phyloP scores from a whole-genome alignment of 2,113 vertebrate species.

The Gambusia holbrooki region DNA sequence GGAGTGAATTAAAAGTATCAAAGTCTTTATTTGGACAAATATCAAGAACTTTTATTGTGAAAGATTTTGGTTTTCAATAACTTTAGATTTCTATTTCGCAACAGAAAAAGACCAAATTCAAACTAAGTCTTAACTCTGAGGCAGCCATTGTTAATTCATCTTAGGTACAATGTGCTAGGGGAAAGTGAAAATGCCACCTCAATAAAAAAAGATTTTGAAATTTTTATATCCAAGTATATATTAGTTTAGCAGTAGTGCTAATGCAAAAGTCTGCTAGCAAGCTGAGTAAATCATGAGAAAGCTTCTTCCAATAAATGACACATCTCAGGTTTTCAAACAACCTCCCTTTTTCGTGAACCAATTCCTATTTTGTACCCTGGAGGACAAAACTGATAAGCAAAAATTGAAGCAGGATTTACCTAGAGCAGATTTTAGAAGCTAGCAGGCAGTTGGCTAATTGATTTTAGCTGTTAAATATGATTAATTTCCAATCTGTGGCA shows the following conservation, averaged over 20 bases:
- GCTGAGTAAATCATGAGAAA: too few species aligned
- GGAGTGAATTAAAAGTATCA: background rate
- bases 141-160: background rate
- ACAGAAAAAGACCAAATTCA: background rate
- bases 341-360: background rate
- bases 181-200: background rate
- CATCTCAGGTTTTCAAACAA: too few species aligned
- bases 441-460: background rate
- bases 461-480: too few species aligned
- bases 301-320: too few species aligned
- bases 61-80: background rate
- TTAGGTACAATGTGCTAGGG: background rate
- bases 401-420: background rate
- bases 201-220: background rate
- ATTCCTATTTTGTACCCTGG: background rate
- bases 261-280: background rate
- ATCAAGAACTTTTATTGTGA: too few species aligned
- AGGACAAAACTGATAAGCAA: background rate
- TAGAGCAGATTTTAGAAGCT: background rate
- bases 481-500: background rate
- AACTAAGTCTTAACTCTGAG: background rate
- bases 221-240: background rate
- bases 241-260: background rate
- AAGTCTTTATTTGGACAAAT: background rate
- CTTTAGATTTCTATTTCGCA: background rate